These are phyloP conservation scores for Arctopsyche grandis DNA, from an alignment of 1,140 invertebrate genomes.

Conservation along the genomic window DNA sequence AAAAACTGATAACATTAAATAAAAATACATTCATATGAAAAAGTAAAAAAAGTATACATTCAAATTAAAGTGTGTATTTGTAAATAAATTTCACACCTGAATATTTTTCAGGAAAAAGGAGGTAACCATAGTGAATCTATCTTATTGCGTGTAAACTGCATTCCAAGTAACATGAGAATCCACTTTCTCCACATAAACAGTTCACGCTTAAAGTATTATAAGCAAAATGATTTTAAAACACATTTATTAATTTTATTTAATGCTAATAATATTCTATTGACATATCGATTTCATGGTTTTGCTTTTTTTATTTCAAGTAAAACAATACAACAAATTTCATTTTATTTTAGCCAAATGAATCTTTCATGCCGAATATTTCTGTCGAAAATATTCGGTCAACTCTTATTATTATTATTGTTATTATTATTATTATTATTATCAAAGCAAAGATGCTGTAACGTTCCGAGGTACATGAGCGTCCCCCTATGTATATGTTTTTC, in stretches of 20 bases:
- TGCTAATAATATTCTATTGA: not conserved
- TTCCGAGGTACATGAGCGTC: constrained; percentile 68
- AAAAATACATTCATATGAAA: not conserved
- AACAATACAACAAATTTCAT: constrained; percentile 10
- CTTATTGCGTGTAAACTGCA: constrained; percentile 61
- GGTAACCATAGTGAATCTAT: constrained; percentile 47
- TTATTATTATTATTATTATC: no score
- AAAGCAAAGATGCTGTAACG: constrained; percentile 50
- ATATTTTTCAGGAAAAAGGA: constrained; percentile 50
- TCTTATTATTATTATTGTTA: no score
- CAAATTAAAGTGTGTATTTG: not conserved
- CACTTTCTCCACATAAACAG: constrained; percentile 56
- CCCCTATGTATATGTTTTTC: constrained; percentile 60
- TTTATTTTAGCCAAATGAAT: not conserved
- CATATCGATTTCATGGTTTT: not conserved
- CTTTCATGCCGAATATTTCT: not conserved
- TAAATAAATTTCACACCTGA: not conserved
- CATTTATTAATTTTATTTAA: not conserved
- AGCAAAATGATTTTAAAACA: constrained; percentile 24
- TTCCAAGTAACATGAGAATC: constrained; percentile 68
- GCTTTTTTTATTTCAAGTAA: not conserved
- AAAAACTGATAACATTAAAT: not conserved
- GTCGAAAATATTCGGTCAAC: no score
- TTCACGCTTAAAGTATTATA: constrained; percentile 50
- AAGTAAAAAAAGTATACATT: not conserved